phyloP scores from a whole-genome alignment of 2,888 invertebrate genomes.

The Metacarcinus magister region DNA sequence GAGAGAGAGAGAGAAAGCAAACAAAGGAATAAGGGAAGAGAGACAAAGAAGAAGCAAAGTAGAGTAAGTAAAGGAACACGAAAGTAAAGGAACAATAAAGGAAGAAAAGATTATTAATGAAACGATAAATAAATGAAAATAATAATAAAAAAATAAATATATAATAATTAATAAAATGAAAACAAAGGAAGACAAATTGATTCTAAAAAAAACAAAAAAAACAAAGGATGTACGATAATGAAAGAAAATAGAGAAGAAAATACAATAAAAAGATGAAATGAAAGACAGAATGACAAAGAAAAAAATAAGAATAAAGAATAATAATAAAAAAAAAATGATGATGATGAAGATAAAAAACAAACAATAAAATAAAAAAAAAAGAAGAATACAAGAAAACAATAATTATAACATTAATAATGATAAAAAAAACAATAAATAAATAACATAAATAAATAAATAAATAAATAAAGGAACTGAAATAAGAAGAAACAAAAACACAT shows the following conservation, averaged over 20 bases:
- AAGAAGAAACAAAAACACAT: too few relatives aligned
- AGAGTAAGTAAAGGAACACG: conserved; percentile 12
- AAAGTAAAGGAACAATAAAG: background rate
- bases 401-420: background rate
- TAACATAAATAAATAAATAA: too few relatives aligned
- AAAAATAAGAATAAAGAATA: background rate
- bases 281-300: background rate
- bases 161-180: background rate
- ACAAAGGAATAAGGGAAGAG: too few relatives aligned
- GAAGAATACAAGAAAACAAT: background rate
- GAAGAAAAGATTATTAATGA: background rate
- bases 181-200: background rate
- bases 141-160: too few relatives aligned
- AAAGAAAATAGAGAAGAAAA: background rate
- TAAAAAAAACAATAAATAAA: background rate
- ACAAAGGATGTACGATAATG: background rate
- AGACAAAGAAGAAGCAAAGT: background rate
- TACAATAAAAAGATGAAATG: background rate
- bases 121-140: too few relatives aligned
- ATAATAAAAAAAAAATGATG: too few relatives aligned
- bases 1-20: conserved; percentile 30
- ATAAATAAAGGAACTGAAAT: too few relatives aligned
- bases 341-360: background rate
- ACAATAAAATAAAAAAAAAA: background rate
- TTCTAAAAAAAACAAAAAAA: background rate